Conservation (phyloP, 2,888 invertebrate species). For the Meloe dianella region DNA sequence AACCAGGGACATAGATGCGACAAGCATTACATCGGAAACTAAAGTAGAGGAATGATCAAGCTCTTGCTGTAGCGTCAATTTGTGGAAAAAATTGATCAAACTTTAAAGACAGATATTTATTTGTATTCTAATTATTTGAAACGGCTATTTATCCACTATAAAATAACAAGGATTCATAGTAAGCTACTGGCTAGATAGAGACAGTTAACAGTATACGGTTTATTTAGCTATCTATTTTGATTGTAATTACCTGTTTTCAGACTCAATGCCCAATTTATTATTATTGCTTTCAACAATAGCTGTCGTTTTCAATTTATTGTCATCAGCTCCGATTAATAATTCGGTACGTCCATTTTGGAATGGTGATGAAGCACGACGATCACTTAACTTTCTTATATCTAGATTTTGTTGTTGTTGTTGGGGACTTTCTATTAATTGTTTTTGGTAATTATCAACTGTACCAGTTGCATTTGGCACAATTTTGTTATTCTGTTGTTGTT, state of each 20-base stretch:
- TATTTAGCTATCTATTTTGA: too few relatives aligned
- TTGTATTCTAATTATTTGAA: too few relatives aligned
- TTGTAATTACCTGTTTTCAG: slow-evolving; percentile 66
- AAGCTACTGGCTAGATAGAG: too few relatives aligned
- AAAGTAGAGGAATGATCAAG: too few relatives aligned
- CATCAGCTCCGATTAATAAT: slow-evolving; percentile 72
- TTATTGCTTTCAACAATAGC: slow-evolving; percentile 67
- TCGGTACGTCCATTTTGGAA: slow-evolving; percentile 77
- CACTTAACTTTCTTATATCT: slow-evolving; percentile 61
- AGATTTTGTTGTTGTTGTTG: slow-evolving; percentile 47
- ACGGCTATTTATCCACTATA: too few relatives aligned
- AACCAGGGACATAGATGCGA: too few relatives aligned
- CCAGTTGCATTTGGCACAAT: slow-evolving; percentile 49
- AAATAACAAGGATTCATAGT: too few relatives aligned
- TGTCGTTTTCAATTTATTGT: slow-evolving; percentile 68
- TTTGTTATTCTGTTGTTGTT: slow-evolving; percentile 29
- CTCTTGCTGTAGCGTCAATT: too few relatives aligned
- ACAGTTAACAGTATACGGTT: too few relatives aligned
- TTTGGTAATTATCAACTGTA: slow-evolving; percentile 30
- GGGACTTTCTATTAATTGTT: slow-evolving; percentile 39
- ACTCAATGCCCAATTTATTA: slow-evolving; percentile 62
- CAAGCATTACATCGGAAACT: too few relatives aligned
- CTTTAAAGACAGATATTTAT: too few relatives aligned
- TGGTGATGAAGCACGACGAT: slow-evolving; percentile 64
- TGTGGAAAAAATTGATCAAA: too few relatives aligned